Base-by-base conservation (phyloP, 2,888 invertebrate genomes). In the Tryphoninae sp. region DNA sequence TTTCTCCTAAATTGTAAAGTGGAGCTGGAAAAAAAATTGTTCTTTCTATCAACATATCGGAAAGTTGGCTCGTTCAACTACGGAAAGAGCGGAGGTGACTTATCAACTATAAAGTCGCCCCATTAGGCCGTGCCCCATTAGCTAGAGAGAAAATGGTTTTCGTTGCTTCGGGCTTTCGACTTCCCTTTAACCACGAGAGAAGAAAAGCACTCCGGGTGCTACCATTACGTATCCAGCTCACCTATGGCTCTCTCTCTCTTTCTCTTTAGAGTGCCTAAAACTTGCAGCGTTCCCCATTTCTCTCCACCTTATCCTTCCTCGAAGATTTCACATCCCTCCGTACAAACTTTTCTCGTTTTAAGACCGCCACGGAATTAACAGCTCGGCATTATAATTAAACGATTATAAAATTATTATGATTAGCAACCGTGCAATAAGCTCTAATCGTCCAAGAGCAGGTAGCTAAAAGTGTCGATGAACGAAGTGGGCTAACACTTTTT, bases 321-420 rank as follows among this genome's bases (percentile, higher is more conserved):
- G 13, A 16, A 45, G 33, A 6, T 33, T 33, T 33, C 33, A 33
- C 33, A 33, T 55, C 9, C 16, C 19, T 6, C 19, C 49, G 23
- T 65, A 23, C 22, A 7, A 78, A 78, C 65, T 78, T 78, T 78
- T 72, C 72, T 64, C 71, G 64, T 71, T 65, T 40, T 22, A 22
- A 26, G 51, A 65, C 59, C 13, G 26, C 40, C 51, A 23, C 55
- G 33, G 68, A 62, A 68, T 74, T 62, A 79, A 62, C 55, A 42
- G 73, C 73, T 74, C 55, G 61, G 33, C 33, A 68, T 74, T 74
- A 68, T 68, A 62, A 79, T 74, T 58, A 73, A 73, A 78, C 61
- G 51, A 68, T 73, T 55, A 78, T 67, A 13, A 6, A 33, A 33
- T 33, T 33, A 33, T 33, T 33, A 33, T 33, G 33, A 33, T 33